Percentiles rank a stretch among this genome's conserved stretches.
These are phyloP conservation scores for Drosophila kokeensis DNA, from an alignment of 2,888 invertebrate genomes.

Conservation along the genomic window DNA sequence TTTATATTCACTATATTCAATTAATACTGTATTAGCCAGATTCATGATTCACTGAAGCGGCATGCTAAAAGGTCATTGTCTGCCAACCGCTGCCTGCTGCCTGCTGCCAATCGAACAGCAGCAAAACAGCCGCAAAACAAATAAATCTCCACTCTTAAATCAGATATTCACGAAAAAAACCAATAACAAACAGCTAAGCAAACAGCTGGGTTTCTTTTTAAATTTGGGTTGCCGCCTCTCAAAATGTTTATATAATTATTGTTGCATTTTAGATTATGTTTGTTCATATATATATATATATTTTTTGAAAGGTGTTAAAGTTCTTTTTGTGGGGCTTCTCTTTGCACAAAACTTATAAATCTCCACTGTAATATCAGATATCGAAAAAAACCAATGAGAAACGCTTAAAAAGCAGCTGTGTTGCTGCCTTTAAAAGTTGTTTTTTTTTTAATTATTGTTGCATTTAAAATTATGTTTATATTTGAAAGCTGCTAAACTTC, in stretches of 20 bases:
- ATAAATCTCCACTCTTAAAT: slow-evolving; percentile 52
- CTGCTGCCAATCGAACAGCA: slow-evolving; percentile 63
- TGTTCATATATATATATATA: slow-evolving; percentile 19
- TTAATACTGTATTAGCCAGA: slow-evolving; percentile 15
- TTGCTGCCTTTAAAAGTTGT: neutral
- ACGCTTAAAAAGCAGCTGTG: neutral
- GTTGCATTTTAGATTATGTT: slow-evolving; percentile 27
- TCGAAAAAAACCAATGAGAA: neutral
- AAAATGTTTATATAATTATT: slow-evolving; percentile 61
- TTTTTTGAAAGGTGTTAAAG: slow-evolving; percentile 60
- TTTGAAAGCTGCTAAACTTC: neutral
- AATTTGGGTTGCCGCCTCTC: slow-evolving; percentile 50
- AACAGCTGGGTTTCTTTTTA: slow-evolving; percentile 63
- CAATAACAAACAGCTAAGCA: slow-evolving; percentile 22
- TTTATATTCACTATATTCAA: slow-evolving; percentile 30
- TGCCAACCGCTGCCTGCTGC: slow-evolving; percentile 25
- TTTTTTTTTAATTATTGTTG: neutral
- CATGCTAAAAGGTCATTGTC: slow-evolving; percentile 68
- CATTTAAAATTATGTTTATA: neutral
- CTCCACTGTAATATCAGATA: neutral
- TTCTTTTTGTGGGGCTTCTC: slow-evolving; percentile 57
- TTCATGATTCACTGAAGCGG: slow-evolving; percentile 60
- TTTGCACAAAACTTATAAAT: slow-evolving; percentile 7
- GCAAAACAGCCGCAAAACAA: slow-evolving; percentile 44
- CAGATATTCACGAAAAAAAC: slow-evolving; percentile 63